Percentiles rank a stretch among this genome's conserved stretches.
Conservation (phyloP, 2,888 invertebrate species). For the Brachypalpus laphriformis region DNA sequence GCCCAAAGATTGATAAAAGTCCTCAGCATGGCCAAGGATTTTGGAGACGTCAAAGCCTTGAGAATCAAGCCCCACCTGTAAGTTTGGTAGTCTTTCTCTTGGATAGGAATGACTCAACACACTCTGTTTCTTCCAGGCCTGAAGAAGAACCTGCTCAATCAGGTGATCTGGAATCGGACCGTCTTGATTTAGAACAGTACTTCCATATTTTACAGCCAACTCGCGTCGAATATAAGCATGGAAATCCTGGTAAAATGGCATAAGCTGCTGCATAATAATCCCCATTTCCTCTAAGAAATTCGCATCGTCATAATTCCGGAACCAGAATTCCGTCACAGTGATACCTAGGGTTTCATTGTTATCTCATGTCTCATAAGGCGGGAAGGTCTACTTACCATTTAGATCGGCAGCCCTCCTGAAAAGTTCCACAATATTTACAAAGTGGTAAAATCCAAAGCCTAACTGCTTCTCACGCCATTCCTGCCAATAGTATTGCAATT, state of each 20-base stretch:
- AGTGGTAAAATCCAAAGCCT: slow-evolving; percentile 80
- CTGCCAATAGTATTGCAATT: slow-evolving; percentile 89
- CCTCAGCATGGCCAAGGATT: slow-evolving; percentile 78
- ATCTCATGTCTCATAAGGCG: background rate
- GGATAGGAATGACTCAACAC: slow-evolving; percentile 76
- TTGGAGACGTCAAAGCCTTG: slow-evolving; percentile 62
- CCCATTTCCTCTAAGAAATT: slow-evolving; percentile 87
- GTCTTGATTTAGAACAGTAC: slow-evolving; percentile 84
- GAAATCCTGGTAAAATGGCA: slow-evolving; percentile 90
- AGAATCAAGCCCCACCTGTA: slow-evolving; percentile 83
- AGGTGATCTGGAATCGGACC: slow-evolving; percentile 90
- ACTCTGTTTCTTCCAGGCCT: slow-evolving; percentile 70
- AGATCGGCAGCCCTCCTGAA: slow-evolving; percentile 87
- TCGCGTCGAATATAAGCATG: slow-evolving; percentile 90
- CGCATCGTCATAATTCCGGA: slow-evolving; percentile 83
- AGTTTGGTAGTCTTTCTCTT: slow-evolving; percentile 83
- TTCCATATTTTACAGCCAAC: slow-evolving; percentile 87
- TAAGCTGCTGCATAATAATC: slow-evolving; percentile 87
- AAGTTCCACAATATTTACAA: slow-evolving; percentile 86
- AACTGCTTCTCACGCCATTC: slow-evolving; percentile 88
- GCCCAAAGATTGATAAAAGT: slow-evolving; percentile 80
- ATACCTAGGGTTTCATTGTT: background rate
- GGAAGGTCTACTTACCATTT: slow-evolving; percentile 84
- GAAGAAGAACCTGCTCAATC: slow-evolving; percentile 83
- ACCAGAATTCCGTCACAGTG: slow-evolving; percentile 59